These are phyloP conservation scores for Drosophila rubida DNA, from an alignment of 2,888 invertebrate species.

Conservation along the genomic window DNA sequence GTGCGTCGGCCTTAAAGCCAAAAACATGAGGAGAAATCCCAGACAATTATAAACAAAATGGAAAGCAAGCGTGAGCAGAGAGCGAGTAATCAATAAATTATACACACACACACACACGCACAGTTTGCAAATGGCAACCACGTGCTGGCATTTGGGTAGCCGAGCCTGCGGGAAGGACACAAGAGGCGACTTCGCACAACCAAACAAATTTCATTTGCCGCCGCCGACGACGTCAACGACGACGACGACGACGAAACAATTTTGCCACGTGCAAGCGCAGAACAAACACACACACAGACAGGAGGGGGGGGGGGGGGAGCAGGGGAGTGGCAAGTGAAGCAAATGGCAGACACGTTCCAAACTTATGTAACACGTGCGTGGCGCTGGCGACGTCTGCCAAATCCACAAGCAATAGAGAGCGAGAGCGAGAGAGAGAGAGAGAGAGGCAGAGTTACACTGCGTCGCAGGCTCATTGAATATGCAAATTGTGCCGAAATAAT, in stretches of 20 bases:
- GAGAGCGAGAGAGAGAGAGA: neutral
- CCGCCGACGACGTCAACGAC: conserved; percentile 27
- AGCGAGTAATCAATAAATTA: conserved; percentile 69
- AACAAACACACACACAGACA: conserved; percentile 21
- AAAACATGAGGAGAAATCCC: conserved; percentile 27
- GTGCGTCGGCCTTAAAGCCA: conserved; percentile 35
- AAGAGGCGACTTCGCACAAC: conserved; percentile 36
- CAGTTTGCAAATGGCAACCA: conserved; percentile 46
- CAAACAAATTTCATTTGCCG: conserved; percentile 79
- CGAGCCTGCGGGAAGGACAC: conserved; percentile 42
- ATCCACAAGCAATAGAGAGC: neutral
- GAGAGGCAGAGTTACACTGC: conserved; percentile 10
- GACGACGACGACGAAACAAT: conserved; percentile 58
- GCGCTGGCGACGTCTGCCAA: conserved; percentile 24
- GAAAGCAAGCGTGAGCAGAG: conserved; percentile 21
- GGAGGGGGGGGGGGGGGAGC: neutral
- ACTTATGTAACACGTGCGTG: conserved; percentile 74
- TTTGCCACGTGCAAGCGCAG: conserved; percentile 72
- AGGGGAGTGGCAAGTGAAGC: neutral
- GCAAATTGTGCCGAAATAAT: conserved; percentile 78
- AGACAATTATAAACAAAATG: conserved; percentile 58
- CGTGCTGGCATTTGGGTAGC: conserved; percentile 62
- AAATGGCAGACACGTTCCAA: conserved; percentile 60
- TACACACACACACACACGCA: conserved; percentile 14
- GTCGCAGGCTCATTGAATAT: conserved; percentile 79